Percentiles rank a stretch among this genome's conserved stretches.
phyloP scores from a whole-genome alignment of 2,113 vertebrate species.

The Entomyzon cyanotis region DNA sequence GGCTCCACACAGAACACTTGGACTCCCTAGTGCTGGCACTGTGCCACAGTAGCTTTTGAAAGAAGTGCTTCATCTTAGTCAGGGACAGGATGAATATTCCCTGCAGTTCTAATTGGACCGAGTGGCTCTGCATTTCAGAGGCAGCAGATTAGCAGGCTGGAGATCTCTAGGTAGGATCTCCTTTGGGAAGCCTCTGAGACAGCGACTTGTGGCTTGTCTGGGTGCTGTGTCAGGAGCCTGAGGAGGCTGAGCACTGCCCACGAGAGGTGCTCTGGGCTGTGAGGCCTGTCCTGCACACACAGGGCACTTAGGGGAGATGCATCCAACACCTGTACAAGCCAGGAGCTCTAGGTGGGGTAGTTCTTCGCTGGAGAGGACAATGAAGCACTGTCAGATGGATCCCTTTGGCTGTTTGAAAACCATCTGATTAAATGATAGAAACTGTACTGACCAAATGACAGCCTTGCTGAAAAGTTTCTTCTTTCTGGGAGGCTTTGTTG shows the following conservation, averaged over 20 bases:
- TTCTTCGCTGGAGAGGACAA: fast-evolving
- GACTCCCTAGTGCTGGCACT: constrained; percentile 80
- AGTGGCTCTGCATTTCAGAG: constrained; percentile 85
- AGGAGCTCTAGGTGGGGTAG: background rate
- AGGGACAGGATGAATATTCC: constrained; percentile 87
- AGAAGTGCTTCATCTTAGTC: constrained; percentile 93
- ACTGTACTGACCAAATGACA: constrained; percentile 32
- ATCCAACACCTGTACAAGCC: background rate
- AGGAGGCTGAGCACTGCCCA: fast-evolving
- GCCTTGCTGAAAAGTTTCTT: constrained; percentile 12
- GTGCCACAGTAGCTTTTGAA: constrained; percentile 84
- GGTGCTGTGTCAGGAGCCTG: background rate
- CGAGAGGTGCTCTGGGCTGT: fast-evolving
- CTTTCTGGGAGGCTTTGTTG: constrained; percentile 18
- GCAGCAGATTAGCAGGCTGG: constrained; percentile 74
- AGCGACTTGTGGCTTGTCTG: background rate
- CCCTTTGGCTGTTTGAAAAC: background rate
- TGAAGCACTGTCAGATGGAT: background rate
- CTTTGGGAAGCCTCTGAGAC: background rate
- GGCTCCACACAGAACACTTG: constrained; percentile 80
- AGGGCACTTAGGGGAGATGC: background rate
- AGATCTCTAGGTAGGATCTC: constrained; percentile 44
- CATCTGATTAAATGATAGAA: background rate
- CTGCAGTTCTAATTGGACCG: constrained; percentile 92
- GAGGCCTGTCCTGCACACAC: background rate